Evolutionary conservation across 2,888 invertebrate species (phyloP), one percentile per base, ranked within the genome.

Genomic region (Ophioninae sp.): DNA sequence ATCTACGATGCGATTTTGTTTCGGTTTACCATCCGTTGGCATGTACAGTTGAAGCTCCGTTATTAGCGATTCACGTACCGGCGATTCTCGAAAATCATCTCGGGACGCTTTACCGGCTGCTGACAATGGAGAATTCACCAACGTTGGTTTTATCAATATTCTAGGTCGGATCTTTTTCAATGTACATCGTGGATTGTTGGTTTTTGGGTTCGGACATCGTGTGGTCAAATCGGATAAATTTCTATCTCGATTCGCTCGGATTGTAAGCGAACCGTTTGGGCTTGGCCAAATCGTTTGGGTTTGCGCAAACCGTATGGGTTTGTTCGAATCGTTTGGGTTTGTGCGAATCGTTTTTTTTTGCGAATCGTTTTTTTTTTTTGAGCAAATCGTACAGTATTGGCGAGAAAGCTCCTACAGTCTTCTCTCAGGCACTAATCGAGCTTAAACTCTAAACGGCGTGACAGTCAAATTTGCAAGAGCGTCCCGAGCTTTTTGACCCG

Each of bases 21-120:
- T 17, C 23, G 30, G 20, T 68, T 77, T 77, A 77, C 83, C 79
- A 75, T 79, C 83, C 23, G 74, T 30, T 64, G 51, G 74, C 61
- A 74, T 17, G 13, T 64, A 64, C 17, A 37, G 51, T 56, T 17
- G 1, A 56, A 51, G 58, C 30, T 37, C 37, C 37, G 10, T 71
- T 58, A 58, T 22, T 9, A 20, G 7, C 2, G 6, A 22, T 22
- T 13, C 20, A 20, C 59, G 59, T 22, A 59, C 22, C 59, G 22
- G 22, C 22, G 17, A 59, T 59, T 51, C 13, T 51, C 59, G 2
- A 64, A 64, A 17, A 51, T 17, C 1, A 17, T 51, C 13, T 51
- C 13, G 5, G 13, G 6, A 17, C 51, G 17, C 51, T 51, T 51
- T 51, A 51, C 51, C 51, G 51, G 51, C 51, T 51, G 51, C 51